Evolutionary conservation across 2,113 vertebrate genomes (phyloP).

Genomic region (Dicentrarchus labrax): DNA sequence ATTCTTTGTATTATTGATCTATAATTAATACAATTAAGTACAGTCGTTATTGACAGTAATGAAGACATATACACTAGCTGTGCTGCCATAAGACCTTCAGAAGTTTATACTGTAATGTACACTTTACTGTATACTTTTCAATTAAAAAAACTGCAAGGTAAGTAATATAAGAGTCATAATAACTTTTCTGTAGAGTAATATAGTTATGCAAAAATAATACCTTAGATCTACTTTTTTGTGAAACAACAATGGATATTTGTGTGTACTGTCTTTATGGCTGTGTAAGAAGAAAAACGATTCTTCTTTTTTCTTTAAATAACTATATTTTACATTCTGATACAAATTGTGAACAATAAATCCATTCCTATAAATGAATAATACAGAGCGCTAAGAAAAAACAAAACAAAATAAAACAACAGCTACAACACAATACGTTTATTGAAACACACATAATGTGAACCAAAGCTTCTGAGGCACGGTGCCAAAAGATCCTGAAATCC

Average conservation of each 20-base stretch:
- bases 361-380: background rate
- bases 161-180: too few species aligned
- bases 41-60: conserved; percentile 6
- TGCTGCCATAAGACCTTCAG: background rate
- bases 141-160: background rate
- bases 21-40: conserved; percentile 40
- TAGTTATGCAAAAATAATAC: background rate
- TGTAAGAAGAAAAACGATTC: background rate
- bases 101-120: background rate
- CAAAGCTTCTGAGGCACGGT: background rate
- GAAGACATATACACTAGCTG: background rate
- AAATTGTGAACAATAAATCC: background rate
- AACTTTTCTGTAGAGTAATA: background rate
- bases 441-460: conserved; percentile 24
- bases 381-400: background rate
- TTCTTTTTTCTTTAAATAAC: background rate
- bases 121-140: background rate
- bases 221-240: background rate
- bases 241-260: background rate
- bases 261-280: background rate
- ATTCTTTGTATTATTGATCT: background rate
- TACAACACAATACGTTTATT: background rate
- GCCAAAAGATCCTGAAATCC: conserved; percentile 29
- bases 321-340: background rate
- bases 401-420: background rate